phyloP scores from a whole-genome alignment of 2,888 invertebrate species.

The Drosophila ezoana region DNA sequence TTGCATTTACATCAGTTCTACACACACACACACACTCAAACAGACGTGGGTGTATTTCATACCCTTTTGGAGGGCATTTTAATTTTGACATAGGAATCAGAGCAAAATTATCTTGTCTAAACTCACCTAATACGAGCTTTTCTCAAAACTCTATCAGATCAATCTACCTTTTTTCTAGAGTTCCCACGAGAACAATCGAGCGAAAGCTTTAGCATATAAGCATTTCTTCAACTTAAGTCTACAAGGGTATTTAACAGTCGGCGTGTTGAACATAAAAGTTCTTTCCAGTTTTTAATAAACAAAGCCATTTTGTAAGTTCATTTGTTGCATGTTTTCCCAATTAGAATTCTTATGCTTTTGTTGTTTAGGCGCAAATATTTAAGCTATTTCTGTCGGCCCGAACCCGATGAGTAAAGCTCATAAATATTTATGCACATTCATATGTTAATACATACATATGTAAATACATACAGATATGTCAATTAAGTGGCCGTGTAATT shows the following conservation, averaged over 20 bases:
- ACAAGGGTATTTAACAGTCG: too few species aligned
- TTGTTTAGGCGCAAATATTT: slow-evolving; percentile 41
- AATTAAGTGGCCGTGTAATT: slow-evolving; percentile 36
- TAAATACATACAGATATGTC: background rate
- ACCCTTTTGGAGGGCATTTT: too few species aligned
- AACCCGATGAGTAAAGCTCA: slow-evolving; percentile 14
- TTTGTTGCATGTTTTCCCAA: slow-evolving; percentile 46
- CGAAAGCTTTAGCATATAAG: too few species aligned
- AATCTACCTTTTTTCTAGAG: too few species aligned
- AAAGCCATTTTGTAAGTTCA: slow-evolving; percentile 42
- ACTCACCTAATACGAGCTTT: too few species aligned
- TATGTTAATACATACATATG: background rate
- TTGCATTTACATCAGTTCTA: slow-evolving; percentile 51
- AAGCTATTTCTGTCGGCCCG: slow-evolving; percentile 19
- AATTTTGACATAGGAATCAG: too few species aligned
- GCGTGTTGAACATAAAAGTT: too few species aligned
- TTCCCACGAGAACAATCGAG: too few species aligned
- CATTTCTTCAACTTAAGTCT: too few species aligned
- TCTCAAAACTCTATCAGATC: too few species aligned
- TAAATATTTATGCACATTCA: slow-evolving; percentile 38
- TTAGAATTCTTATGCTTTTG: slow-evolving; percentile 54
- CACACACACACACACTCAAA: background rate
- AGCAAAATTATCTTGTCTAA: too few species aligned
- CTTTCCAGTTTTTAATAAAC: slow-evolving; percentile 24
- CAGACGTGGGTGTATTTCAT: background rate